These are phyloP conservation scores for Ophthalmotilapia sp. DNA, from an alignment of 2,113 vertebrate genomes.

Conservation along the genomic window DNA sequence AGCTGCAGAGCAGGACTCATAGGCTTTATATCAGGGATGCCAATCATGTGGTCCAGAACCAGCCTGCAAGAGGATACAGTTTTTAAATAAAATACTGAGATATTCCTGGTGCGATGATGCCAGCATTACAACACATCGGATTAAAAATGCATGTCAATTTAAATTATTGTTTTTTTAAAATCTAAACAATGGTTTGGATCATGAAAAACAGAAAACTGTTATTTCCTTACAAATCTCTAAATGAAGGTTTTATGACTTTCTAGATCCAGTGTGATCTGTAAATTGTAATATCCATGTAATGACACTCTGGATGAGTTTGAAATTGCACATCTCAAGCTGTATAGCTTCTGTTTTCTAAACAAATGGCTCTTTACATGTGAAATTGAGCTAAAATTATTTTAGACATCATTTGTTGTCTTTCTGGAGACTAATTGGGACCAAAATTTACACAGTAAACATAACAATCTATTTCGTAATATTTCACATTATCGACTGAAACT, in stretches of 20 bases:
- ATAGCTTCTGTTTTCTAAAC: not conserved
- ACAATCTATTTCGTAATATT: not conserved
- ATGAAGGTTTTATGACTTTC: not conserved
- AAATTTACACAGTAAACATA: not conserved
- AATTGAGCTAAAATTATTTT: not conserved
- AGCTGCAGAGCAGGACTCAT: not conserved
- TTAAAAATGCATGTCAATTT: not conserved
- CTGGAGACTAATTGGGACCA: not conserved
- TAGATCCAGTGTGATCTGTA: not conserved
- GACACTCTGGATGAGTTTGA: not conserved
- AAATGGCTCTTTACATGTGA: not conserved
- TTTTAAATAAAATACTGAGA: not conserved
- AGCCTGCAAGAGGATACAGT: not conserved
- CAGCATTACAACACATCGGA: not conserved
- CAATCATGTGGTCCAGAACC: not conserved
- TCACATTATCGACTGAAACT: not conserved
- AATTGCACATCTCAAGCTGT: not conserved
- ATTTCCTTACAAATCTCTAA: not conserved
- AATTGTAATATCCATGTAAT: not conserved
- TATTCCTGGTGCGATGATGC: not conserved
- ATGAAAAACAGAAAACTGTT: not conserved
- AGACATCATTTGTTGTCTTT: not conserved
- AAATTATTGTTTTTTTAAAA: not conserved
- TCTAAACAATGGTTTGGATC: not conserved
- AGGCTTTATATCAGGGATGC: not conserved